These are phyloP conservation scores for Aldabrachelys gigantea DNA, from an alignment of 2,113 vertebrate genomes.

Conservation along the genomic window DNA sequence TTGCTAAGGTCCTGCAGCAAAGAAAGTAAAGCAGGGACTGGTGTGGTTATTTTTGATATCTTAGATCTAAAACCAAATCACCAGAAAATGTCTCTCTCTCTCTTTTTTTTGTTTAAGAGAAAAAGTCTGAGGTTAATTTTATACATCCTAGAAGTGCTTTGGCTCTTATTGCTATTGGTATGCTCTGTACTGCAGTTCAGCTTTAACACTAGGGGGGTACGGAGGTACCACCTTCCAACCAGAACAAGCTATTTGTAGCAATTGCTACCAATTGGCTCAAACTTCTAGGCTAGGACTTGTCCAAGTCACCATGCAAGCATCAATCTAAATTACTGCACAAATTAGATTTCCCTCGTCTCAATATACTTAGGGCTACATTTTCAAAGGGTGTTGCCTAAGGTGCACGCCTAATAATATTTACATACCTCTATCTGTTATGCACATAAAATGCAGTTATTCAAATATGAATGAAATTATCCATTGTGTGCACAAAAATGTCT, in stretches of 20 bases:
- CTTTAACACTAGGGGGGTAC: background rate
- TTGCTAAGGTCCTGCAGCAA: background rate
- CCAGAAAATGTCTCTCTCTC: rapidly evolving
- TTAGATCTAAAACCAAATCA: background rate
- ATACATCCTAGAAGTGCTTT: background rate
- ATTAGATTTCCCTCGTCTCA: background rate
- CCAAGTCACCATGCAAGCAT: background rate
- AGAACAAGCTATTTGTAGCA: background rate
- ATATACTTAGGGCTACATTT: background rate
- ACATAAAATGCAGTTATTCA: background rate
- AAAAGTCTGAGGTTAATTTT: background rate
- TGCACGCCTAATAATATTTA: background rate
- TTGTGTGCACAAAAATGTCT: background rate
- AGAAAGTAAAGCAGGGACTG: background rate
- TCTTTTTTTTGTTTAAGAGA: background rate
- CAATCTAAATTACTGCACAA: rapidly evolving
- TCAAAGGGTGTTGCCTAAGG: background rate
- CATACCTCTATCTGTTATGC: background rate
- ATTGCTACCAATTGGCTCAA: background rate
- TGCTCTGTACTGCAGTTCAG: background rate
- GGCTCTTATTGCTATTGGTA: rapidly evolving
- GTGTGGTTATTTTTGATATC: background rate
- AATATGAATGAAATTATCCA: background rate
- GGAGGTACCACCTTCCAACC: background rate
- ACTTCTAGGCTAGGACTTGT: background rate